These are phyloP conservation scores for Uloborus diversus DNA, from an alignment of 1,140 invertebrate genomes.

Conservation along the genomic window DNA sequence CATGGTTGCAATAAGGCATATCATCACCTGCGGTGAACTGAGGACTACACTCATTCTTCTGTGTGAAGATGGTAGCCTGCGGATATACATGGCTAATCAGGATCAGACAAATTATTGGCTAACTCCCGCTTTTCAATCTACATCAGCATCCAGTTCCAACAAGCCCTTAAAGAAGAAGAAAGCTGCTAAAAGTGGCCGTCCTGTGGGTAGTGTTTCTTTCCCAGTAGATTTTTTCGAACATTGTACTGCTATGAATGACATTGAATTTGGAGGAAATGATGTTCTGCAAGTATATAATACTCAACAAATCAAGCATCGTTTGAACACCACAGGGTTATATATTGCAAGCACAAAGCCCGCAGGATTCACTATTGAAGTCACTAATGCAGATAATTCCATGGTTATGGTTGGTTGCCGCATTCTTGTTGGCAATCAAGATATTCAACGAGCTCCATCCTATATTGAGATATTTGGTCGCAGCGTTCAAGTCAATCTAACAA, in stretches of 20 bases:
- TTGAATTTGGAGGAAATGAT: constrained; percentile 96
- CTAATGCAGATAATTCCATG: constrained; percentile 84
- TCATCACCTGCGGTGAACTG: constrained; percentile 74
- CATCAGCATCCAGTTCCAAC: constrained; percentile 44
- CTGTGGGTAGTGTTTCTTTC: constrained; percentile 72
- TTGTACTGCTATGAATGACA: constrained; percentile 87
- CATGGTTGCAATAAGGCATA: constrained; percentile 92
- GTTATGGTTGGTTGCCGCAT: constrained; percentile 85
- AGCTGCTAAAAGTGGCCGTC: constrained; percentile 62
- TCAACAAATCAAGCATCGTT: constrained; percentile 90
- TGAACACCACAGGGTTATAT: constrained; percentile 90
- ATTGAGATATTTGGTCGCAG: constrained; percentile 87
- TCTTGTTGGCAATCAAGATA: constrained; percentile 85
- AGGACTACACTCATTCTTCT: constrained; percentile 91
- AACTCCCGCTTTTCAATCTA: constrained; percentile 64
- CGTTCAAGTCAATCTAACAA: constrained; percentile 76
- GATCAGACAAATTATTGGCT: constrained; percentile 70
- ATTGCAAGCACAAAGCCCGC: constrained; percentile 87
- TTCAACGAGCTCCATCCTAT: constrained; percentile 82
- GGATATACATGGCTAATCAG: constrained; percentile 76
- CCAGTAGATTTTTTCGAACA: constrained; percentile 98
- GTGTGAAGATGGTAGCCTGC: constrained; percentile 94
- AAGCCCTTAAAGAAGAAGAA: constrained; percentile 67
- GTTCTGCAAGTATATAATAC: constrained; percentile 94
- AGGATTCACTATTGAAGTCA: constrained; percentile 89